Percentiles rank a stretch among this genome's conserved stretches.
Conservation (phyloP, 1,140 invertebrate species). For the Panonychus citri region DNA sequence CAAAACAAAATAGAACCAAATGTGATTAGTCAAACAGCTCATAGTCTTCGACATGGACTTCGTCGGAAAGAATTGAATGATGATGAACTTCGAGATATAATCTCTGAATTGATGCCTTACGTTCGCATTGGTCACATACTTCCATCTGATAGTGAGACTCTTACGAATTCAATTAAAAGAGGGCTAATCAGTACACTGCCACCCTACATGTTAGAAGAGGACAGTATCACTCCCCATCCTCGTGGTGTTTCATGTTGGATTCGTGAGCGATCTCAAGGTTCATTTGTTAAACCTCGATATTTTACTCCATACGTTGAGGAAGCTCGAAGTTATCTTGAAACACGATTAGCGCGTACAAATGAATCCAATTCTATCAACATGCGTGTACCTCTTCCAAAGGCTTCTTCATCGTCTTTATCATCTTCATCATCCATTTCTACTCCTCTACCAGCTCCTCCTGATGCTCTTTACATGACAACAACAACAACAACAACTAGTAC, state of each 20-base stretch:
- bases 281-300: slow-evolving; percentile 58
- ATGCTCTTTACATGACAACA: slow-evolving; percentile 81
- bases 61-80: slow-evolving; percentile 63
- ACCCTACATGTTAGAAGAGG: slow-evolving; percentile 54
- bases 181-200: slow-evolving; percentile 62
- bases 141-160: slow-evolving; percentile 55
- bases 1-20: slow-evolving; percentile 46
- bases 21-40: slow-evolving; percentile 66
- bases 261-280: slow-evolving; percentile 39
- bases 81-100: slow-evolving; percentile 57
- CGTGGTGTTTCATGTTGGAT: slow-evolving; percentile 59
- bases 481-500: too few relatives aligned
- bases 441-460: too few relatives aligned
- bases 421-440: too few relatives aligned
- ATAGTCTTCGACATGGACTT: slow-evolving; percentile 63
- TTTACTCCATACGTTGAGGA: slow-evolving; percentile 87
- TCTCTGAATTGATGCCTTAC: slow-evolving; percentile 52
- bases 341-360: slow-evolving; percentile 38
- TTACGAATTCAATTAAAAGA: slow-evolving; percentile 44
- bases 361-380: slow-evolving; percentile 37
- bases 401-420: slow-evolving; percentile 13
- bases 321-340: slow-evolving; percentile 60
- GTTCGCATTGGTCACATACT: slow-evolving; percentile 71
- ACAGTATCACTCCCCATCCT: slow-evolving; percentile 27
- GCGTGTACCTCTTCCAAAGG: neutral